These are phyloP conservation scores for Ptiloglossa arizonensis DNA, from an alignment of 1,140 invertebrate genomes.

Conservation along the genomic window DNA sequence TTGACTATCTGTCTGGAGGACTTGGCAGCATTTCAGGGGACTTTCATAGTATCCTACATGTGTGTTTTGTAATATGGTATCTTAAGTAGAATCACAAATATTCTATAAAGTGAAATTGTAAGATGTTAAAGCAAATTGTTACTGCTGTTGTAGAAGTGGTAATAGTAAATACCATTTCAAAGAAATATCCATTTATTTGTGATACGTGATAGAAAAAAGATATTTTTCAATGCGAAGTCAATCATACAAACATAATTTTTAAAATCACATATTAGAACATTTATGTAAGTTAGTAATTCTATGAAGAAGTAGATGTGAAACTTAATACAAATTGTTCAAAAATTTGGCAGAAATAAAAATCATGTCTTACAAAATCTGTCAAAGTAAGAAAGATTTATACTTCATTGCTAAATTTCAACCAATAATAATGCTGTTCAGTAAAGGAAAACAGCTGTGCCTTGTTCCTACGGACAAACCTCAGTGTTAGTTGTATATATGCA, in stretches of 20 bases:
- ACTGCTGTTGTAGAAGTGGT: conserved; percentile 13
- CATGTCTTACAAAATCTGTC: conserved; percentile 20
- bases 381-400: conserved; percentile 36
- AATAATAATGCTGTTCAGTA: conserved; percentile 43
- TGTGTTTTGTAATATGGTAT: conserved; percentile 51
- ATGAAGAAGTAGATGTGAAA: conserved; percentile 39
- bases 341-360: conserved; percentile 37
- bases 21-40: conserved; percentile 41
- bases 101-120: conserved; percentile 41
- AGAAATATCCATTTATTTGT: conserved; percentile 53
- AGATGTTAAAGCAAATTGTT: conserved; percentile 41
- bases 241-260: conserved; percentile 58
- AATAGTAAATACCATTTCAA: conserved; percentile 43
- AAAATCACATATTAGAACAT: conserved; percentile 51
- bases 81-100: conserved; percentile 36
- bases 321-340: conserved; percentile 41
- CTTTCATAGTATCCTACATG: conserved; percentile 41
- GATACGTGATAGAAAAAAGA: conserved; percentile 40
- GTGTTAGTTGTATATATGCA: conserved; percentile 43
- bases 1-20: conserved; percentile 45
- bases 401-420: conserved; percentile 42
- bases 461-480: conserved; percentile 51
- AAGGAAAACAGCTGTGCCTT: conserved; percentile 57
- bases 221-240: conserved; percentile 57
- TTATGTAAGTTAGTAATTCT: conserved; percentile 57